A percentile compares a stretch with the other conserved stretches of the same genome.
Evolutionary conservation across 2,888 invertebrate genomes (phyloP).

Genomic region (Aleiodes testaceus): DNA sequence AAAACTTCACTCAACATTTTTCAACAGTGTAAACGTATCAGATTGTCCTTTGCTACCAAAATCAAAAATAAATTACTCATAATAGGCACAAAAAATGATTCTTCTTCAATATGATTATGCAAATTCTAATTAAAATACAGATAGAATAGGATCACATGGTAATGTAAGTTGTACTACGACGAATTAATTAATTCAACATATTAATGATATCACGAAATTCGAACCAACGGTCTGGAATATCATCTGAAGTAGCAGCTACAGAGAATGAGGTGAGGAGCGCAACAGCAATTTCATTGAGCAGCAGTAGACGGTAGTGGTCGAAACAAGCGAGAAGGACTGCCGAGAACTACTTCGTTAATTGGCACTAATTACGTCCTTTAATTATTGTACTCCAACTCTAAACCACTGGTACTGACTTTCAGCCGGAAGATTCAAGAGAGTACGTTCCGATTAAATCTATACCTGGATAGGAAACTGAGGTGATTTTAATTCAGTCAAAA

Average conservation of each 20-base stretch:
- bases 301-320: constrained; percentile 28
- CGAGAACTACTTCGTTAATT: constrained; percentile 61
- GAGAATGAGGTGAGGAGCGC: constrained; percentile 27
- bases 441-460: constrained; percentile 4
- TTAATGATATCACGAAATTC: constrained; percentile 27
- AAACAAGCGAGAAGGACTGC: constrained; percentile 52
- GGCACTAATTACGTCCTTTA: constrained; percentile 66
- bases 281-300: constrained; percentile 33
- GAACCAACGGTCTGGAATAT: constrained; percentile 30
- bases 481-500: too few species aligned
- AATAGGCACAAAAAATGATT: too few species aligned
- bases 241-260: constrained; percentile 33
- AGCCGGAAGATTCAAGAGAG: constrained; percentile 39
- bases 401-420: constrained; percentile 54
- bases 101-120: too few species aligned
- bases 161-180: background rate
- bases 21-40: too few species aligned
- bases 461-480: too few species aligned
- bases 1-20: too few species aligned
- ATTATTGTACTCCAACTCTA: constrained; percentile 63
- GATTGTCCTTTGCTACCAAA: too few species aligned
- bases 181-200: constrained; percentile 21
- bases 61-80: too few species aligned
- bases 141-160: too few species aligned
- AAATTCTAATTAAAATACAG: too few species aligned